Percentiles rank a stretch among this genome's conserved stretches.
These are phyloP conservation scores for Epizoanthus scotinus DNA, from an alignment of 92 coral and sea anemone genomes.

Conservation along the genomic window DNA sequence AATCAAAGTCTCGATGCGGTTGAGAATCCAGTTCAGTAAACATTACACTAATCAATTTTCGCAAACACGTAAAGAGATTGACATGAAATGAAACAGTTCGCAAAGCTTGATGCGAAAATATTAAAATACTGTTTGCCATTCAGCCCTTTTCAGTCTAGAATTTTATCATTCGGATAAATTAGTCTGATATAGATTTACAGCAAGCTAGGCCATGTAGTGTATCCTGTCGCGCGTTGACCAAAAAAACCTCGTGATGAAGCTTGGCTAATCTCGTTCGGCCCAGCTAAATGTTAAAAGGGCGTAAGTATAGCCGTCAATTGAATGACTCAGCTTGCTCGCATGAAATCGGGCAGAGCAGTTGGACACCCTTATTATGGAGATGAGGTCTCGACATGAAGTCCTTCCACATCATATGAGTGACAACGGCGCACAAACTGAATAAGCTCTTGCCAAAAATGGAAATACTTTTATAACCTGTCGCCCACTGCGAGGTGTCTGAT, in stretches of 20 bases:
- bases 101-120: background rate
- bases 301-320: slow-evolving; percentile 25
- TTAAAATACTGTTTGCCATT: too few relatives aligned
- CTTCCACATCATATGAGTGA: background rate
- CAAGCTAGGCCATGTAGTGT: background rate
- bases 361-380: slow-evolving; percentile 40
- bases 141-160: too few relatives aligned
- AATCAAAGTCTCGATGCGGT: background rate
- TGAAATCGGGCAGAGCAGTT: slow-evolving; percentile 4
- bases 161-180: too few relatives aligned
- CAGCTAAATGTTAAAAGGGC: slow-evolving; percentile 4
- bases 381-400: slow-evolving; percentile 28
- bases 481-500: background rate
- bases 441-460: slow-evolving; percentile 24
- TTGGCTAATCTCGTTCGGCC: slow-evolving; percentile 22
- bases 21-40: background rate
- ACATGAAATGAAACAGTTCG: background rate
- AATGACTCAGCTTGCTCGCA: slow-evolving; percentile 33
- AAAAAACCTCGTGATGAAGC: background rate
- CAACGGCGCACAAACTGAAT: slow-evolving; percentile 25
- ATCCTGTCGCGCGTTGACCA: slow-evolving; percentile 11
- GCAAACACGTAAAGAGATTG: background rate
- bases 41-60: background rate
- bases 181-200: background rate
- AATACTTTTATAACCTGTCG: background rate